Conservation (phyloP, 2,888 invertebrate species). For the Bhutanitis thaidina region DNA sequence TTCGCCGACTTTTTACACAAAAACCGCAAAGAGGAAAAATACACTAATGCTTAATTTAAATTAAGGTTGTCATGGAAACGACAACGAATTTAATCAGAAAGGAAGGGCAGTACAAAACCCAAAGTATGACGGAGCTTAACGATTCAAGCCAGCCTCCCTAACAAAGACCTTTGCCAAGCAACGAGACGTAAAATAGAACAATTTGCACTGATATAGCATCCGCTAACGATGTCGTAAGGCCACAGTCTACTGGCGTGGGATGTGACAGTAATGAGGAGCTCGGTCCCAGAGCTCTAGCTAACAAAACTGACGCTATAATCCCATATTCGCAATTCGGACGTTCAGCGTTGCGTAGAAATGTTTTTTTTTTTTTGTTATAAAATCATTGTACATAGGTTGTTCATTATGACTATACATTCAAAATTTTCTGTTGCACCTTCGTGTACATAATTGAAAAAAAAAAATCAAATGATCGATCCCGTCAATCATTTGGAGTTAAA, state of each 20-base stretch:
- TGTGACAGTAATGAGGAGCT: constrained; percentile 24
- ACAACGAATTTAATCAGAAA: constrained; percentile 19
- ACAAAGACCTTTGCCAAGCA: constrained; percentile 21
- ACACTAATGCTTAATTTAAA: constrained; percentile 3
- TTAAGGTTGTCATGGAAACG: constrained; percentile 17
- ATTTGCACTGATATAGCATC: constrained; percentile 25
- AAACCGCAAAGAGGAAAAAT: no score
- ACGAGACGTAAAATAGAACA: constrained; percentile 26
- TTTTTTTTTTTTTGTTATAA: no score
- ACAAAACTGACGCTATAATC: constrained; percentile 2
- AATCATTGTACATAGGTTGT: no score
- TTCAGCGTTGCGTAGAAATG: constrained; percentile 7
- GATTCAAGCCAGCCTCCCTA: constrained; percentile 10
- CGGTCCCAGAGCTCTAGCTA: constrained; percentile 1
- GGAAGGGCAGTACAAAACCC: constrained; percentile 8
- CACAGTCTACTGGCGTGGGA: constrained; percentile 15
- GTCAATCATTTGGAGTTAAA: no score
- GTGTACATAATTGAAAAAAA: no score
- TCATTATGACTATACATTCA: background rate
- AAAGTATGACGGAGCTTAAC: constrained; percentile 18
- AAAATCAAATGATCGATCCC: no score
- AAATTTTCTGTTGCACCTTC: no score
- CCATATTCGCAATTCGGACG: constrained; percentile 4
- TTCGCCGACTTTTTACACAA: no score
- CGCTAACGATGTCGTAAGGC: constrained; percentile 25